Evolutionary conservation across 1,140 invertebrate species (phyloP).

Genomic region (Temnothorax nylanderi): DNA sequence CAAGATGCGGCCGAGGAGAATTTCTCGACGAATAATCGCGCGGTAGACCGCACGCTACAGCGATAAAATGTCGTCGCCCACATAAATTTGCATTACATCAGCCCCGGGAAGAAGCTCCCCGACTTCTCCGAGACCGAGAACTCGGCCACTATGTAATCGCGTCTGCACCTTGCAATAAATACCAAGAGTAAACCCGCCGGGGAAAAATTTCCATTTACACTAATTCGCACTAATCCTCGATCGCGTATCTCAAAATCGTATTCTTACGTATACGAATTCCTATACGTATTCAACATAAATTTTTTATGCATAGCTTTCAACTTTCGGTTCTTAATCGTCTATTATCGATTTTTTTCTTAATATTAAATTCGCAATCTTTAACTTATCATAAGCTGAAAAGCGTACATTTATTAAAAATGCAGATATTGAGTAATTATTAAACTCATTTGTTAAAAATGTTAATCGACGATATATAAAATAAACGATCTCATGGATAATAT

Average conservation of each 20-base stretch:
- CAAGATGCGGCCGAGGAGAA: conserved; percentile 35
- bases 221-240: neutral
- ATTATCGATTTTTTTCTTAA: neutral
- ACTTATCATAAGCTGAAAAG: too few species aligned
- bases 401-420: neutral
- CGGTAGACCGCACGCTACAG: neutral
- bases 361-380: neutral
- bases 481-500: neutral
- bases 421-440: neutral
- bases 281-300: neutral
- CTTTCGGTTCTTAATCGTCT: neutral
- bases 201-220: neutral
- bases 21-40: conserved; percentile 40
- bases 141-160: neutral
- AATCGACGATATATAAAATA: neutral
- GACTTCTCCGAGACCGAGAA: neutral
- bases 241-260: neutral
- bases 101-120: neutral
- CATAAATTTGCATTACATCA: conserved; percentile 38
- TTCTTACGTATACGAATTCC: neutral
- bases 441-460: neutral
- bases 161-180: neutral
- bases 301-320: neutral
- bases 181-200: neutral
- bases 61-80: conserved; percentile 58